These are phyloP conservation scores for Serinus canaria DNA, from an alignment of 2,113 vertebrate species.

Conservation along the genomic window DNA sequence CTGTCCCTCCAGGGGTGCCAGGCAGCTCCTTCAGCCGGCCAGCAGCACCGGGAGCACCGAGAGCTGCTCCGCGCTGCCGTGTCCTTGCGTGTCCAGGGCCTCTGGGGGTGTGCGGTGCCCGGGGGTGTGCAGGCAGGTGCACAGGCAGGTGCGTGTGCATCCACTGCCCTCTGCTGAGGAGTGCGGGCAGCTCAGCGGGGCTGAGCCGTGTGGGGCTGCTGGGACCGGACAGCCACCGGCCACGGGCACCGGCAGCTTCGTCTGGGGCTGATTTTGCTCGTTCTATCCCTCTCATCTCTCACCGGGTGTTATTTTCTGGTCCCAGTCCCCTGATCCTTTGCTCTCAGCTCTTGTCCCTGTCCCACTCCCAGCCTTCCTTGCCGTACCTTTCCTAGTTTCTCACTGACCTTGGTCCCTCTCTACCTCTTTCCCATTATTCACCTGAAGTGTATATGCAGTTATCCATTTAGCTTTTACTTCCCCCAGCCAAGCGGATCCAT, in stretches of 20 bases:
- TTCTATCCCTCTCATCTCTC: not conserved
- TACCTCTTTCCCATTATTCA: not conserved
- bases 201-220: not conserved
- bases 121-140: not conserved
- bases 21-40: not conserved
- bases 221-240: not conserved
- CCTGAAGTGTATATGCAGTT: not conserved
- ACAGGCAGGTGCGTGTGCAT: not conserved
- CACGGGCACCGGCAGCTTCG: not conserved
- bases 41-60: rapidly evolving
- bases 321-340: not conserved
- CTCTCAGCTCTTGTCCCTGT: not conserved
- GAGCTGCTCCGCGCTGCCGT: rapidly evolving
- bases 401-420: not conserved
- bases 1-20: not conserved
- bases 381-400: not conserved
- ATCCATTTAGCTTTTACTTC: not conserved
- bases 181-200: not conserved
- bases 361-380: not conserved
- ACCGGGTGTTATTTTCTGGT: not conserved
- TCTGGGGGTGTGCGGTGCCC: not conserved
- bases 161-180: constrained; percentile 49
- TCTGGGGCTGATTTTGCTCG: not conserved
- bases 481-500: not conserved
- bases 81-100: not conserved